Conservation (phyloP, 2,113 vertebrate species). For the Nothobranchius kuhntae region DNA sequence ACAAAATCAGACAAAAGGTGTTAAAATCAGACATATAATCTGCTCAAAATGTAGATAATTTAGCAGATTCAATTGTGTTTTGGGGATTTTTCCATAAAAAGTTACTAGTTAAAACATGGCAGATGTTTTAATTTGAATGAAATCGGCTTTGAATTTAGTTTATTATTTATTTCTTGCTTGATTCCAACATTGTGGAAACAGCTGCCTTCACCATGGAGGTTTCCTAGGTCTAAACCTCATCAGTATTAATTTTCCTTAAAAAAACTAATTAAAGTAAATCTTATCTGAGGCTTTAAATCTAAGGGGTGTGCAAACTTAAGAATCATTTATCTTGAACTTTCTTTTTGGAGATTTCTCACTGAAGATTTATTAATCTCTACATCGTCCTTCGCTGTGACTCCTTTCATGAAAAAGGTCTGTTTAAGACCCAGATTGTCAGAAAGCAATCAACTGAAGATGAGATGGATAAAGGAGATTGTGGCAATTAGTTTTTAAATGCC, state of each 20-base stretch:
- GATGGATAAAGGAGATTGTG: slow-evolving; percentile 18
- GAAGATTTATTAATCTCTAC: background rate
- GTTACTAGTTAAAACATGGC: too few species aligned
- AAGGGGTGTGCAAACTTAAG: background rate
- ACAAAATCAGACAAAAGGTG: too few species aligned
- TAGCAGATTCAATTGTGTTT: too few species aligned
- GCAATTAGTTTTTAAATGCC: background rate
- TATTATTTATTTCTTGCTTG: background rate
- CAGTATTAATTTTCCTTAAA: background rate
- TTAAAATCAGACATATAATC: too few species aligned
- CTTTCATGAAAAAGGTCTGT: background rate
- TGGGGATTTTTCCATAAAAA: too few species aligned
- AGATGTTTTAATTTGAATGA: too few species aligned
- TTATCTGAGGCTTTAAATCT: background rate
- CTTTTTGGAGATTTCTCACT: background rate
- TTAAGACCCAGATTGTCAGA: slow-evolving; percentile 20
- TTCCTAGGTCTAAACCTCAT: too few species aligned
- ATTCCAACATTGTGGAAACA: background rate
- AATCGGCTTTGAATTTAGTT: background rate
- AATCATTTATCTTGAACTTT: background rate
- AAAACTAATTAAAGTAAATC: too few species aligned
- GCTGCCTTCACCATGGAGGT: too few species aligned
- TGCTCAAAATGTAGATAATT: too few species aligned
- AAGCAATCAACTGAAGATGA: slow-evolving; percentile 28
- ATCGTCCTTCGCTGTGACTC: background rate